A percentile compares a stretch with the other conserved stretches of the same genome.
These are phyloP conservation scores for Leucania comma DNA, from an alignment of 2,888 invertebrate genomes.

Conservation along the genomic window DNA sequence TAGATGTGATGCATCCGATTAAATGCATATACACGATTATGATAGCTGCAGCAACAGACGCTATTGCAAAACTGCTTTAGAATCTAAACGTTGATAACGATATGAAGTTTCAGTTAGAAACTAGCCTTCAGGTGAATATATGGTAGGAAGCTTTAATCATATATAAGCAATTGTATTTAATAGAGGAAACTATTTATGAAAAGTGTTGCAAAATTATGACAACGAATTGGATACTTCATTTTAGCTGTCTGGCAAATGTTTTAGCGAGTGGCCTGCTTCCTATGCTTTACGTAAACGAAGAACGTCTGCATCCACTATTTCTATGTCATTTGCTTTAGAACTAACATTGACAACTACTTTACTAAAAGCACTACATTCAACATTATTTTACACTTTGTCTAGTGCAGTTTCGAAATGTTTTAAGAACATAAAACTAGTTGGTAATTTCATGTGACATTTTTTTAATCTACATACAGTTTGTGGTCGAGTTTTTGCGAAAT, in stretches of 20 bases:
- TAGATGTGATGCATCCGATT: conserved; percentile 58
- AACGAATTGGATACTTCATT: conserved; percentile 11
- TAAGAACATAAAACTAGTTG: conserved; percentile 37
- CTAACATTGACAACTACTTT: conserved; percentile 9
- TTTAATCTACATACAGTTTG: conserved; percentile 52
- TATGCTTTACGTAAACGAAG: conserved; percentile 3
- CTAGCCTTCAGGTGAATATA: conserved; percentile 37
- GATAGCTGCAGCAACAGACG: conserved; percentile 41
- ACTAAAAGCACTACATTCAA: conserved; percentile 36
- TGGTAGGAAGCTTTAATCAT: conserved; percentile 45
- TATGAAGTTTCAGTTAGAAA: conserved; percentile 39
- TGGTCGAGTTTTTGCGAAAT: conserved; percentile 46
- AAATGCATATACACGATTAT: conserved; percentile 57
- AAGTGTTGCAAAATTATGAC: conserved; percentile 26
- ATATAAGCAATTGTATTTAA: conserved; percentile 29
- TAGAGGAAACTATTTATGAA: conserved; percentile 45
- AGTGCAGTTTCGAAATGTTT: conserved; percentile 41
- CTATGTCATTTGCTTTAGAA: background rate
- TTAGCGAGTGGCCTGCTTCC: conserved; percentile 4
- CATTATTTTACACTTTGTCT: conserved; percentile 44
- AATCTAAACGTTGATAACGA: conserved; percentile 24
- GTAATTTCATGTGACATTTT: conserved; percentile 40
- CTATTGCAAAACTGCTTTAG: conserved; percentile 43
- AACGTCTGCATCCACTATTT: conserved; percentile 2
- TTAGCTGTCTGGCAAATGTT: background rate